Evolutionary conservation across 2,888 invertebrate species (phyloP), one percentile per base, ranked within the genome.

Genomic region (Rhogogaster chlorosoma): DNA sequence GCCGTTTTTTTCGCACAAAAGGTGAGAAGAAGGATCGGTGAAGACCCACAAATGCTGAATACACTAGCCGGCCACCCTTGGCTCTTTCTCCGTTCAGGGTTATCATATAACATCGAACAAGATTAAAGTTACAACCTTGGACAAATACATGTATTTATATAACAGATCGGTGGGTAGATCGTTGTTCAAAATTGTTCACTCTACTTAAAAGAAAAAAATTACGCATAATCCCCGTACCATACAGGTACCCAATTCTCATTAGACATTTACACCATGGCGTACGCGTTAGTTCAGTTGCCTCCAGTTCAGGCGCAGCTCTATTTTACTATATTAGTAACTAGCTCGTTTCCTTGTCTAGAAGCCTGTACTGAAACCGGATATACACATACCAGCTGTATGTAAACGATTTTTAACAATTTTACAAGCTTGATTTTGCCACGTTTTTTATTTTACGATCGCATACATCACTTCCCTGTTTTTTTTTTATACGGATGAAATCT

Each of bases 91-190:
- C 45, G 49, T 45, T 45, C 64, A 83, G 67, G 83, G 83, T 83
- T 83, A 83, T 83, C 83, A 45, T 67, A 70, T 83, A 45, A 67
- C 83, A 70, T 83, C 49, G 67, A 49, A 70, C 83, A 45, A 83
- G 83, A 83, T 83, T 83, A 83, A 67, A 83, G 83, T 83, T 83
- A 83, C 83, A 83, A 83, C 64, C 83, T 83, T 83, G 45, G 45
- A 45, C 70, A 83, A 83, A 64, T 29, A 83, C 83, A 70, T 42
- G 42, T 42, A 67, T 38, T 80, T 57, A 80, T 61, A 49, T 42
- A 73, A 10, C 67, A 32, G 67, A 67, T 67, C 36, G 22, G 32
- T n/a, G 26, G 26, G 45, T 67, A 10, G 45, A 67, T 83, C 67
- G 57, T 61, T 29, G 22, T 61, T 61, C 49, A 36, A 38, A 80